Evolutionary conservation across 2,888 invertebrate genomes (phyloP), one percentile per base, ranked within the genome.

Genomic region (Meliscaeva auricollis): DNA sequence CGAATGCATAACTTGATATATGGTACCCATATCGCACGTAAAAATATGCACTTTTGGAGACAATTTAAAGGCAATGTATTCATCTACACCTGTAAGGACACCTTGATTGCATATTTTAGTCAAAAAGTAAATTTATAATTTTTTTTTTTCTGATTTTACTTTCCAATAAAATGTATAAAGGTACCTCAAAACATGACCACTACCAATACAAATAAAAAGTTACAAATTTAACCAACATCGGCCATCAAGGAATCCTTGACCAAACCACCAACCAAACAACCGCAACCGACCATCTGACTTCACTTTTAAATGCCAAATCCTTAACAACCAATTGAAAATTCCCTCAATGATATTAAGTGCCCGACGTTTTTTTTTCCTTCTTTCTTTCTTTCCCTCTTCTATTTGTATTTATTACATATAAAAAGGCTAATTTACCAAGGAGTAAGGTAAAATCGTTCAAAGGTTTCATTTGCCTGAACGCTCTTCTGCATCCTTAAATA

Each of bases 401-500:
- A 15, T 44, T 6, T 17, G 17, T 46, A 9, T 17, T 6, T 46
- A 17, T 17, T 17, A 1, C 17, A 20, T 7, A 30, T 44, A 69
- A 70, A 70, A 50, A 13, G 52, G 46, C n/a, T 52, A 73, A 79
- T 60, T 60, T 58, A 60, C 52, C 52, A 68, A 62, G 35, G 35
- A 74, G 52, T 22, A 60, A 64, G 46, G 52, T 13, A 9, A 54
- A 80, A 75, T 69, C 75, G 52, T 69, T 74, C 69, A 80, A 80
- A 68, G 60, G 69, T 11, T 75, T 38, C 56, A 66, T 30, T 66
- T 56, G 50, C 38, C 38, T 56, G 75, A 81, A 69, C 64, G 75
- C 80, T 75, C 56, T 22, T 80, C 44, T 74, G 66, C 60, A 60
- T 74, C 73, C 44, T 60, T 80, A 52, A 60, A 68, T 20, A 80